These are phyloP conservation scores for Drosophila bunnanda DNA, from an alignment of 2,888 invertebrate species.

Conservation along the genomic window DNA sequence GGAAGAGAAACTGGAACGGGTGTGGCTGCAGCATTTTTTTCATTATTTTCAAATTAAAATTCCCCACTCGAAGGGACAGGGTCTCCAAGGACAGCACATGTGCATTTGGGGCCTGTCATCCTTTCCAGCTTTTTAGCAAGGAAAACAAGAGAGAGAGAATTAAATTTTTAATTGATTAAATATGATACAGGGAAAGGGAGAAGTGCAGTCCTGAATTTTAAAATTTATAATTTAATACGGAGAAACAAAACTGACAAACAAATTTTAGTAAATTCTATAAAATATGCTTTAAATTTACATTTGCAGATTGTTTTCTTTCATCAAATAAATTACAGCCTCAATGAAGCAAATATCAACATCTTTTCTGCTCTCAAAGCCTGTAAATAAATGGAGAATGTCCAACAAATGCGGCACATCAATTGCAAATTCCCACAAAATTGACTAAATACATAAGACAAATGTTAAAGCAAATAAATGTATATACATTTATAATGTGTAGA, in stretches of 20 bases:
- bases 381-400: constrained; percentile 30
- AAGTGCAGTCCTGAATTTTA: constrained; percentile 23
- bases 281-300: not conserved
- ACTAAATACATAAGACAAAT: constrained; percentile 45
- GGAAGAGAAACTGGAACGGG: constrained; percentile 20
- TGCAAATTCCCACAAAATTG: constrained; percentile 60
- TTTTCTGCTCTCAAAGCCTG: not conserved
- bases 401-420: constrained; percentile 66
- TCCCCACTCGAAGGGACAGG: constrained; percentile 22
- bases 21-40: constrained; percentile 35
- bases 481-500: constrained; percentile 1
- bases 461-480: constrained; percentile 8
- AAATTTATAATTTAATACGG: constrained; percentile 15
- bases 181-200: constrained; percentile 39
- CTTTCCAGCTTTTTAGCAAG: constrained; percentile 18
- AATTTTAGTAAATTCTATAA: not conserved
- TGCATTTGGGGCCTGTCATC: constrained; percentile 29
- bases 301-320: constrained; percentile 1
- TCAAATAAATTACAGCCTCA: constrained; percentile 4
- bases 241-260: constrained; percentile 11
- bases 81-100: constrained; percentile 17
- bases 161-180: constrained; percentile 74
- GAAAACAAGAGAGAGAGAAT: constrained; percentile 21
- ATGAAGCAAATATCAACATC: not conserved
- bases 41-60: constrained; percentile 77